Evolutionary conservation across 2,113 vertebrate genomes (phyloP).

Genomic region (Actenoides lindsayi): DNA sequence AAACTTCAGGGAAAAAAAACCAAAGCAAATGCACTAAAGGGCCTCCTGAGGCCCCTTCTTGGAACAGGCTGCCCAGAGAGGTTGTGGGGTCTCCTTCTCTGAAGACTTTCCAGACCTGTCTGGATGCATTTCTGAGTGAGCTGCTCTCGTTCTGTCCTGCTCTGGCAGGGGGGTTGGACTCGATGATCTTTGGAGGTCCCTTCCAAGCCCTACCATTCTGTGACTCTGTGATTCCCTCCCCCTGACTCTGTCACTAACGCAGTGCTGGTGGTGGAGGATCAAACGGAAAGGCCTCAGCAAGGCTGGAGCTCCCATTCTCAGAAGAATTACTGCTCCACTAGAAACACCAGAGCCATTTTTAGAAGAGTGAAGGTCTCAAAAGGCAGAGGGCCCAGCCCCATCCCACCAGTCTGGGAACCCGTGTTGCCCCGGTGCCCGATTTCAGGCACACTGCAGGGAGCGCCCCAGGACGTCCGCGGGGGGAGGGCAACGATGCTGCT

Average conservation of each 20-base stretch:
- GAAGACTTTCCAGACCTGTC: too few species aligned
- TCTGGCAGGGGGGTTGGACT: too few species aligned
- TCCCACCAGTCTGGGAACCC: neutral
- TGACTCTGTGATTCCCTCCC: neutral
- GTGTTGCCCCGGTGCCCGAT: neutral
- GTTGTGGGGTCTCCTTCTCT: too few species aligned
- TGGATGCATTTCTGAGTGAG: too few species aligned
- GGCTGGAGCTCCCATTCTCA: neutral
- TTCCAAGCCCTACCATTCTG: too few species aligned
- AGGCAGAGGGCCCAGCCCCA: neutral
- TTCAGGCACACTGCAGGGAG: neutral
- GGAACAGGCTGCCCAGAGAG: too few species aligned
- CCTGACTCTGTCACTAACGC: neutral
- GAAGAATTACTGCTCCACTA: neutral
- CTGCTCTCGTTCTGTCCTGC: too few species aligned
- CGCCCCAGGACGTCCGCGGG: neutral
- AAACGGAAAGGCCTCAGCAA: neutral
- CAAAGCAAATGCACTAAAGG: fast-evolving
- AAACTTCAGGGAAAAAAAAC: neutral
- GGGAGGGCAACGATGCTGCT: neutral
- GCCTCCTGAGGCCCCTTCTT: neutral
- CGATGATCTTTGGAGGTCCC: too few species aligned
- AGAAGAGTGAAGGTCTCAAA: neutral
- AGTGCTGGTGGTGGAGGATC: neutral
- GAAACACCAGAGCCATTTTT: neutral